Conservation (phyloP, 2,113 vertebrate species). For the Harpagus bidentatus region DNA sequence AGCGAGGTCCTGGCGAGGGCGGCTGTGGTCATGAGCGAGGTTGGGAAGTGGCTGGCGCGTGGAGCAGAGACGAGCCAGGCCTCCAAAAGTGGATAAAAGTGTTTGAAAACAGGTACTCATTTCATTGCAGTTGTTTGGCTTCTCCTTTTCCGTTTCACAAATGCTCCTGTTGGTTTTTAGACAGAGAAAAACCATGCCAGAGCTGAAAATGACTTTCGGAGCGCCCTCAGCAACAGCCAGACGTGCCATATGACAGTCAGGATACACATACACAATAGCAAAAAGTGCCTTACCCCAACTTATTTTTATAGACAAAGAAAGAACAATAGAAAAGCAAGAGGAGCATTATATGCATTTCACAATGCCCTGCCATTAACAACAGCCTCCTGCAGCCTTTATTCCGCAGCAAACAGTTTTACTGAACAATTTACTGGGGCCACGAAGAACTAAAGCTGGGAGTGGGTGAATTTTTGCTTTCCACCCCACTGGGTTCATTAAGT, state of each 20-base stretch:
- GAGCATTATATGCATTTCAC: neutral
- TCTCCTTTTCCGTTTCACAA: neutral
- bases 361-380: neutral
- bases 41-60: neutral
- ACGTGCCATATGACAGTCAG: rapidly evolving
- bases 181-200: neutral
- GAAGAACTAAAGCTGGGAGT: neutral
- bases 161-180: neutral
- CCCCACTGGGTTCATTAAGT: neutral
- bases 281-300: neutral
- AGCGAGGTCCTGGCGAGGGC: neutral
- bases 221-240: neutral
- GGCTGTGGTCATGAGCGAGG: rapidly evolving
- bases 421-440: neutral
- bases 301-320: neutral
- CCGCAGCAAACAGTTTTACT: neutral
- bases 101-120: rapidly evolving
- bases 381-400: neutral
- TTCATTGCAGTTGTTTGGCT: neutral
- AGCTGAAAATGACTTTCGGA: neutral
- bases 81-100: rapidly evolving
- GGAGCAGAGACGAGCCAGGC: neutral
- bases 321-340: neutral
- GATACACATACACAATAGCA: neutral
- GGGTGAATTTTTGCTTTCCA: constrained; percentile 32